Base-by-base conservation (phyloP, 64 coral and sea anemone species). In the Platygyra sinensis region DNA sequence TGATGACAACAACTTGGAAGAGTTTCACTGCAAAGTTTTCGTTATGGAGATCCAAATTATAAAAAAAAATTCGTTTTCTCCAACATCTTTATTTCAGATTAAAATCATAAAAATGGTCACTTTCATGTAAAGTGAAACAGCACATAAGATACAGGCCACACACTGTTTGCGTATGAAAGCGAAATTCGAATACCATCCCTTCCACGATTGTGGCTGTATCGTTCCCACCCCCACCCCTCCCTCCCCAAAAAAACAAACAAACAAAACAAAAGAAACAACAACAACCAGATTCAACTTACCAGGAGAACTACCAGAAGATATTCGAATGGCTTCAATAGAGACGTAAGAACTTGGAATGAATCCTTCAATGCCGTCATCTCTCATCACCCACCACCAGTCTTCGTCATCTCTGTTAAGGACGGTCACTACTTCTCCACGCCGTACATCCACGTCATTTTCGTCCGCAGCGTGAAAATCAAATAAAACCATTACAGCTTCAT, bases 381-480 rank as follows among this genome's bases (percentile, higher is more conserved):
- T 67, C 60, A 77, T 65, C 17, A 89, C 79, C 92, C 92, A 94
- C 92, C 92, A 94, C 92, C 92, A 94, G 3, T 94, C 92, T 16
- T 80, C 31, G 25, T 94, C 92, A 31, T 94, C 92, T 55, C 88
- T 89, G 30, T 94, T 94, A 9, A 94, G 87, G 52, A 94, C 87
- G 75, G 62, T 77, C 19, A 94, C 87, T 39, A 82, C 76, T 67
- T 94, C 92, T 14, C 92, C 92, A 4, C 92, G 52, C 60, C n/a
- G 27, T 17, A 94, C 92, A 39, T 82, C 82, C 27, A 94, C 33
- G 80, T 94, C 92, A 89, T 94, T 94, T 67, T 94, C 92, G 39
- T 94, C 79, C 11, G 59, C 27, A 24, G 92, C 92, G 18, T 52
- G 17, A 54, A 89, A 94, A 54, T 94, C 79, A 75, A 89, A 94